Conservation (phyloP, 2,113 vertebrate genomes). For the Nothobranchius kuhntae region DNA sequence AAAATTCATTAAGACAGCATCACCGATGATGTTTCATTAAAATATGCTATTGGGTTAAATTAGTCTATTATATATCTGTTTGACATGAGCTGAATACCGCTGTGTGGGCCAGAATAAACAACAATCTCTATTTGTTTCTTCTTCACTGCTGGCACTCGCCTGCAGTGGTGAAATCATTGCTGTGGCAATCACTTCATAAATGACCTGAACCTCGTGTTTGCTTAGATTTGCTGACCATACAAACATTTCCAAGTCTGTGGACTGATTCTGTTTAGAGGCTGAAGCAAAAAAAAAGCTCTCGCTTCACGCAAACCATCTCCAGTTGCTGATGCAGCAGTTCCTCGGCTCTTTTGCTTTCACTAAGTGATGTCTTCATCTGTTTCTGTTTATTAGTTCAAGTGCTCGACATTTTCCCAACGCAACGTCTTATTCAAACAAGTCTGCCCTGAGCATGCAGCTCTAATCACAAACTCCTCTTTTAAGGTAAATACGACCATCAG, state of each 20-base stretch:
- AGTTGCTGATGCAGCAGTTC: conserved; percentile 53
- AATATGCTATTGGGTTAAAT: conserved; percentile 11
- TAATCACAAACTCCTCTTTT: conserved; percentile 65
- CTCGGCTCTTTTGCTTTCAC: conserved; percentile 18
- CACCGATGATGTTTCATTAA: background rate
- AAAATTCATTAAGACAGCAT: background rate
- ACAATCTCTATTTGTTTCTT: conserved; percentile 11
- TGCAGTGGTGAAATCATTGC: conserved; percentile 16
- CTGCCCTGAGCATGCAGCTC: conserved; percentile 44
- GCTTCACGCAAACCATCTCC: conserved; percentile 17
- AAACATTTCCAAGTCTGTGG: conserved; percentile 35
- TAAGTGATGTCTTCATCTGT: conserved; percentile 56
- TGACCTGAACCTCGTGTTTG: conserved; percentile 40
- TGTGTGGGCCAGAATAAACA: conserved; percentile 17
- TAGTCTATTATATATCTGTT: background rate
- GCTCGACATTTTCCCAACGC: conserved; percentile 70
- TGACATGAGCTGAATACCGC: conserved; percentile 1
- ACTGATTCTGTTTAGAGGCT: conserved; percentile 6
- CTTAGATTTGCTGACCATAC: conserved; percentile 35
- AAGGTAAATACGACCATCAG: conserved; percentile 64
- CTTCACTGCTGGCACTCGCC: conserved; percentile 8
- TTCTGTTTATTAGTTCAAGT: conserved; percentile 74
- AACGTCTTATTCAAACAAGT: conserved; percentile 71
- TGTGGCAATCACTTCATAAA: conserved; percentile 21
- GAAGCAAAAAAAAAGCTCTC: background rate